Percentiles rank a stretch among this genome's conserved stretches.
These are phyloP conservation scores for Brachypodius melanocephalos DNA, from an alignment of 2,113 vertebrate species.

Conservation along the genomic window DNA sequence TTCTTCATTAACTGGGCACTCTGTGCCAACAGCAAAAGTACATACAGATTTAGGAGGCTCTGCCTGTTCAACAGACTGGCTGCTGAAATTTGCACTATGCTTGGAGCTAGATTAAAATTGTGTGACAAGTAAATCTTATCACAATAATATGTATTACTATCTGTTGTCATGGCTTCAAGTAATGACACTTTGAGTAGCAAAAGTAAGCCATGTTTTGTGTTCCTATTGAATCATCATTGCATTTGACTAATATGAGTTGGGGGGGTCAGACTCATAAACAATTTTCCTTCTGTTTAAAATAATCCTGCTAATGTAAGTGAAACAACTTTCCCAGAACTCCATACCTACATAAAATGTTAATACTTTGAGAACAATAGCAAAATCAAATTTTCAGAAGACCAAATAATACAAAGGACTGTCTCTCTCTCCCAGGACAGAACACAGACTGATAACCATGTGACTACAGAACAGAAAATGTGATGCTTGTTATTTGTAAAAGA, in stretches of 20 bases:
- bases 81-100: slow-evolving; percentile 3
- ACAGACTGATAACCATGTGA: not conserved
- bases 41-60: not conserved
- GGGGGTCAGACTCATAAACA: not conserved
- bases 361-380: not conserved
- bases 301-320: not conserved
- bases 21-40: not conserved
- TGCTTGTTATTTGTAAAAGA: not conserved
- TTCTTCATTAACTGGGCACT: not conserved
- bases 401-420: not conserved
- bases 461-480: not conserved
- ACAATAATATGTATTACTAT: not conserved
- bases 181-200: not conserved
- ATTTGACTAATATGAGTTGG: not conserved
- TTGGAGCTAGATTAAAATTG: not conserved
- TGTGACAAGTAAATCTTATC: not conserved
- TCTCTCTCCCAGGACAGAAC: not conserved
- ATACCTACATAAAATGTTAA: not conserved
- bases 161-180: not conserved
- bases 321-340: not conserved
- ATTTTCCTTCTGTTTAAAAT: not conserved
- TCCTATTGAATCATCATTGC: not conserved
- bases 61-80: not conserved
- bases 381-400: not conserved
- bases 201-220: not conserved